Conservation (phyloP, 2,797 vertebrate species). For the Gallinago solitaria region DNA sequence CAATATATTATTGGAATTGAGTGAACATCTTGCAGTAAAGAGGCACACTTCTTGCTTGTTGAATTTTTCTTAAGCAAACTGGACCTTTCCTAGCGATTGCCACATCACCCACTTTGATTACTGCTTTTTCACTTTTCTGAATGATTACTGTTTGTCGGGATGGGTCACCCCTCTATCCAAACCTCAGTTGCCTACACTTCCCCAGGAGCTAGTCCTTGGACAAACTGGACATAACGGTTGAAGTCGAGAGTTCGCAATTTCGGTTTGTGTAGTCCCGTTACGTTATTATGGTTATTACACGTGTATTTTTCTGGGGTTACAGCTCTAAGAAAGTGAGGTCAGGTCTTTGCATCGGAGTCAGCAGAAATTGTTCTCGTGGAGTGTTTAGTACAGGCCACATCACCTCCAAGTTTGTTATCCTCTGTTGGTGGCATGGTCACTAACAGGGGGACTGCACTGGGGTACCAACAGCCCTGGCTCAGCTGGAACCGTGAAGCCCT, state of each 20-base stretch:
- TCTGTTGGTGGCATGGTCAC: background rate
- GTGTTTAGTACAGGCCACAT: background rate
- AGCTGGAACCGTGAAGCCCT: background rate
- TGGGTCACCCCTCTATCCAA: background rate
- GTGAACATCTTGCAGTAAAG: background rate
- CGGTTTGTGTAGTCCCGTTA: background rate
- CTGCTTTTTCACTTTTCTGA: background rate
- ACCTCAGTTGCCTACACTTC: background rate
- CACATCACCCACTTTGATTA: background rate
- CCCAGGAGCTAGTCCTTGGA: background rate
- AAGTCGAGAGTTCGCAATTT: background rate
- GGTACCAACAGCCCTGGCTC: background rate
- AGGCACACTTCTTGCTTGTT: background rate
- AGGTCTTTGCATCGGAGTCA: background rate
- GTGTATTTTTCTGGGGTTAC: background rate
- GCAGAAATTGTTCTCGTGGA: background rate
- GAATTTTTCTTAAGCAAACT: background rate
- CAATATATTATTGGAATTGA: background rate
- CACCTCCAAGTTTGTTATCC: background rate
- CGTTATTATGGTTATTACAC: background rate
- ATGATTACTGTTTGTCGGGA: background rate
- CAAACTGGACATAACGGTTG: background rate
- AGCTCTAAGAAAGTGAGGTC: background rate
- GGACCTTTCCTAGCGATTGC: background rate
- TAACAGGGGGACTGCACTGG: background rate